Percentiles rank a stretch among this genome's conserved stretches.
Evolutionary conservation across 2,797 vertebrate genomes (phyloP).

Genomic region (Anolis apletophallus): DNA sequence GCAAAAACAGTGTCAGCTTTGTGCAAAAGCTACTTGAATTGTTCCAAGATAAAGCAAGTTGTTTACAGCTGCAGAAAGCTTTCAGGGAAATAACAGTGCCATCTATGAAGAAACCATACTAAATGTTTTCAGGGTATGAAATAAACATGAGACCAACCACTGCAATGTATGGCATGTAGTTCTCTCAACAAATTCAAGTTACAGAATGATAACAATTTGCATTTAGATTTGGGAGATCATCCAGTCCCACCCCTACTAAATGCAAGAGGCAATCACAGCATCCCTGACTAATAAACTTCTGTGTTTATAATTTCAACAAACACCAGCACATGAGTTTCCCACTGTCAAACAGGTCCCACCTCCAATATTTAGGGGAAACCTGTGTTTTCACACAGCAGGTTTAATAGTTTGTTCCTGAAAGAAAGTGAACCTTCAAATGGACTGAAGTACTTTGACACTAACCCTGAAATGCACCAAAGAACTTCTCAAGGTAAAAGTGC

Average conservation of each 20-base stretch:
- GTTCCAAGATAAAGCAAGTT: constrained; percentile 6
- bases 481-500: not conserved
- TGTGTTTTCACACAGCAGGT: too few species aligned
- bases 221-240: not conserved
- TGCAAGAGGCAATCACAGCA: not conserved
- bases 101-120: not conserved
- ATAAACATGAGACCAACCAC: not conserved
- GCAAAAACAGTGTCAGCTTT: constrained; percentile 11
- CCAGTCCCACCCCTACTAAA: not conserved
- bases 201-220: not conserved
- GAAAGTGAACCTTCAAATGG: not conserved
- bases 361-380: too few species aligned
- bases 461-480: not conserved
- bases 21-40: not conserved
- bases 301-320: too few species aligned
- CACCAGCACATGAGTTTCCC: too few species aligned
- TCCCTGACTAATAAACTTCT: not conserved
- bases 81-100: not conserved
- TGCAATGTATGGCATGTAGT: not conserved
- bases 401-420: too few species aligned
- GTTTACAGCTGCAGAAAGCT: not conserved
- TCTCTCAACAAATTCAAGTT: not conserved
- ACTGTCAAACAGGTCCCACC: too few species aligned
- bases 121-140: not conserved
- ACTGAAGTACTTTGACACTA: not conserved